Evolutionary conservation across 30 jellyfish, hydroid and myxozoan species (phyloP).

Genomic region (Aurelia aurita): DNA sequence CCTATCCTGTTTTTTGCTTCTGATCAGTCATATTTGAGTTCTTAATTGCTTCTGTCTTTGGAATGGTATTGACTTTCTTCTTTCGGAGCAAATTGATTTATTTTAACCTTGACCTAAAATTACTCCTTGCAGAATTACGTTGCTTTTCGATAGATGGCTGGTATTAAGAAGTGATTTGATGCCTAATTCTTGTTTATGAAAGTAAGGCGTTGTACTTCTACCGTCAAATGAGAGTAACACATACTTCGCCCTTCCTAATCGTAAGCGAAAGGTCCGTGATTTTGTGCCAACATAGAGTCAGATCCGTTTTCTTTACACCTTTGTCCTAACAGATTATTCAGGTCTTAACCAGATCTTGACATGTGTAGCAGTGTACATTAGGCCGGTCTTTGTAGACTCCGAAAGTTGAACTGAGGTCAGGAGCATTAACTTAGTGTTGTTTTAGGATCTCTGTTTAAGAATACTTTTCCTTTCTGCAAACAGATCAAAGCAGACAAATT

Average conservation of each 20-base stretch:
- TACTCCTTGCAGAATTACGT: too few species aligned
- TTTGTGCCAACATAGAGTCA: constrained; percentile 17
- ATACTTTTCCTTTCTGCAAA: constrained; percentile 18
- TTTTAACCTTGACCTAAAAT: too few species aligned
- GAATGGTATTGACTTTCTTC: too few species aligned
- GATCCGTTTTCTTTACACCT: constrained; percentile 56
- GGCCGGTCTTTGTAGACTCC: constrained; percentile 63
- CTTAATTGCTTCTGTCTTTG: too few species aligned
- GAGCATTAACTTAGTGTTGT: constrained; percentile 47
- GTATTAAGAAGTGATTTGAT: not conserved
- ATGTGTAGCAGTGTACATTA: constrained; percentile 49
- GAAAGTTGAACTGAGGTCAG: constrained; percentile 77
- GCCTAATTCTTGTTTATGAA: not conserved
- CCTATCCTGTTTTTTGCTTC: too few species aligned
- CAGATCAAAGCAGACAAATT: constrained; percentile 47
- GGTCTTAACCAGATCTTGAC: constrained; percentile 43
- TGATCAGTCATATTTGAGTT: too few species aligned
- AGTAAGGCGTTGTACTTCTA: not conserved
- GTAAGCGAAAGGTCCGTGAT: not conserved
- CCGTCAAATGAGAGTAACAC: not conserved
- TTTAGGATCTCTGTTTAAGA: constrained; percentile 47
- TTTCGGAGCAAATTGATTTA: too few species aligned
- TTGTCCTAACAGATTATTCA: constrained; percentile 52
- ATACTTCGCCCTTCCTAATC: constrained; percentile 5
- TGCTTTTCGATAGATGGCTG: too few species aligned